Percentiles rank a stretch among this genome's conserved stretches.
Evolutionary conservation across 2,888 invertebrate species (phyloP).

Genomic region (Thecophora atra): DNA sequence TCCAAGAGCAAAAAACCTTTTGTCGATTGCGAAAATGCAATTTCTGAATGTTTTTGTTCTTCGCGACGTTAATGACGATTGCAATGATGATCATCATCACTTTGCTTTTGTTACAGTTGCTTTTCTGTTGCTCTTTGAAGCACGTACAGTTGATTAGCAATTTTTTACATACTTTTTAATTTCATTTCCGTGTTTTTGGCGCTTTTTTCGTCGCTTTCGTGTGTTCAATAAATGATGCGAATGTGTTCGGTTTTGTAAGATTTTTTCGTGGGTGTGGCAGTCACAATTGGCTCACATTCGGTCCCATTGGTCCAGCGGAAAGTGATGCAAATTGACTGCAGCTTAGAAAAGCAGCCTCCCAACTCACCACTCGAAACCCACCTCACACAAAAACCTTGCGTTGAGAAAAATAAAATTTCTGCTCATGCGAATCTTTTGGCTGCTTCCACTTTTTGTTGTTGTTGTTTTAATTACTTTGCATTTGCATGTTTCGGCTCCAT

Average conservation of each 20-base stretch:
- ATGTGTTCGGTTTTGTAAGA: background rate
- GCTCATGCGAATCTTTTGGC: too few relatives aligned
- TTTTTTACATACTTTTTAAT: background rate
- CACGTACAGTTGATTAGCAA: slow-evolving; percentile 32
- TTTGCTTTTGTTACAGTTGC: slow-evolving; percentile 31
- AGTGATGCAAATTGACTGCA: background rate
- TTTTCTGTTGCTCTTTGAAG: slow-evolving; percentile 22
- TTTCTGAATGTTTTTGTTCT: slow-evolving; percentile 1
- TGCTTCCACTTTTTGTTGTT: too few relatives aligned
- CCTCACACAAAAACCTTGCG: too few relatives aligned
- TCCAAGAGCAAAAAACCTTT: slow-evolving; percentile 5
- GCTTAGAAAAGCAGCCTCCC: too few relatives aligned
- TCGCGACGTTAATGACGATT: slow-evolving; percentile 21
- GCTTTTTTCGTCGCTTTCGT: background rate
- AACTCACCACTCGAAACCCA: too few relatives aligned
- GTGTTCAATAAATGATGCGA: background rate
- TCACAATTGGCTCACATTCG: background rate
- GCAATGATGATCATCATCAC: background rate
- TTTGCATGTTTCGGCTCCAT: too few relatives aligned
- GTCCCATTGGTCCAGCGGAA: slow-evolving; percentile 16
- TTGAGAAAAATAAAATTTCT: too few relatives aligned
- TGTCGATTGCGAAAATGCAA: background rate
- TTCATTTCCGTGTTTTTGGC: background rate
- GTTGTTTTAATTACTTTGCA: background rate
- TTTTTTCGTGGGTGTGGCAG: slow-evolving; percentile 1